phyloP scores from a whole-genome alignment of 2,888 invertebrate species.

The Hypselothyrea guttata region DNA sequence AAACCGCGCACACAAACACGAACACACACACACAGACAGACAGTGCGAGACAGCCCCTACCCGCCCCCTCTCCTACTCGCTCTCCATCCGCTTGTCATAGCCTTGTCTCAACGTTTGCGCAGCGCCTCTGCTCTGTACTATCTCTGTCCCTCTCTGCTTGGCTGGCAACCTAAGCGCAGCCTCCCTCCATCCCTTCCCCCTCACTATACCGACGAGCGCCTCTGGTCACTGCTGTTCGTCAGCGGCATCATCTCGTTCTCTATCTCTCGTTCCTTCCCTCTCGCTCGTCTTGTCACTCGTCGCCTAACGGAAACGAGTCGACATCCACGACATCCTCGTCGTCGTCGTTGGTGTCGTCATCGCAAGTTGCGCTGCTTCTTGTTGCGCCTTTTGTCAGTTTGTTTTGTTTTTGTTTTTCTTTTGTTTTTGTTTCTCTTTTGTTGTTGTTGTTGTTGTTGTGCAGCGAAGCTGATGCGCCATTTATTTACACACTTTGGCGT shows the following conservation, averaged over 20 bases:
- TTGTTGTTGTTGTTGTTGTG: conserved; percentile 12
- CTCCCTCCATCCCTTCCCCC: too few relatives aligned
- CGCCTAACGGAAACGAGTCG: conserved; percentile 46
- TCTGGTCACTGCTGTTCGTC: conserved; percentile 61
- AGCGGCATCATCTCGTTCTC: conserved; percentile 55
- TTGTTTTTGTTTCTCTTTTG: conserved; percentile 22
- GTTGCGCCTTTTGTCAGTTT: background rate
- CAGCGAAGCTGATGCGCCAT: conserved; percentile 16
- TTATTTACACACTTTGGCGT: conserved; percentile 18
- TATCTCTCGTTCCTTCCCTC: conserved; percentile 15
- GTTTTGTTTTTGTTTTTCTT: conserved; percentile 9
- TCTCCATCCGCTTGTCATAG: background rate
- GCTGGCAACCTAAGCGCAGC: too few relatives aligned
- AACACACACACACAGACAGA: conserved; percentile 21
- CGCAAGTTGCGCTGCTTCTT: conserved; percentile 53
- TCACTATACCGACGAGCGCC: too few relatives aligned
- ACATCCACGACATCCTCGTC: conserved; percentile 32
- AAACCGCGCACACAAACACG: conserved; percentile 41
- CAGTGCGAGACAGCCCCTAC: conserved; percentile 2
- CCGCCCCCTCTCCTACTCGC: background rate
- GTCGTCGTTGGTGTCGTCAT: conserved; percentile 53
- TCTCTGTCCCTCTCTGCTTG: conserved; percentile 23
- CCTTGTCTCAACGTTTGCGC: conserved; percentile 34
- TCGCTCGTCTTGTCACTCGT: too few relatives aligned
- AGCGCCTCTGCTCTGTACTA: conserved; percentile 18